Percentiles rank a stretch among this genome's conserved stretches.
Conservation (phyloP, 2,888 invertebrate genomes). For the Aplocera efformata region DNA sequence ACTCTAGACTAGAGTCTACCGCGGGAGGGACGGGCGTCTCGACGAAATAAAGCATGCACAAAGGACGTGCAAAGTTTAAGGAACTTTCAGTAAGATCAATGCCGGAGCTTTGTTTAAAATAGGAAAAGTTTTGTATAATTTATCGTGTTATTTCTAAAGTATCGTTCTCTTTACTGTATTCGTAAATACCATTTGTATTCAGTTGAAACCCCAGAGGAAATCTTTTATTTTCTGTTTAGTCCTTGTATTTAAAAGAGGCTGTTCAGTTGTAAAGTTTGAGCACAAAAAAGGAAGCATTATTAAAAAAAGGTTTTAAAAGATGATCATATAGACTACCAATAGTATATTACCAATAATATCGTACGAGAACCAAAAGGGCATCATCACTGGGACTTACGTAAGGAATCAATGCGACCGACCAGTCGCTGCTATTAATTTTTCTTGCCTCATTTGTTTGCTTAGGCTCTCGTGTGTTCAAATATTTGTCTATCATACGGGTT, state of each 20-base stretch:
- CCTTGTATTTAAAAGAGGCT: too few relatives aligned
- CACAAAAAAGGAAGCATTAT: too few relatives aligned
- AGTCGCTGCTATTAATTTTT: background rate
- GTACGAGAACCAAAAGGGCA: background rate
- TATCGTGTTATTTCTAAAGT: constrained; percentile 5
- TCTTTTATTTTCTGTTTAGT: too few relatives aligned
- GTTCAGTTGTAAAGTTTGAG: too few relatives aligned
- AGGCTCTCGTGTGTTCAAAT: constrained; percentile 22
- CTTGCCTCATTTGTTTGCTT: constrained; percentile 20
- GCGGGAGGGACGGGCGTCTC: constrained; percentile 6
- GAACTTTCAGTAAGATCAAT: constrained; percentile 27
- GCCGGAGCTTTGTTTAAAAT: constrained; percentile 18
- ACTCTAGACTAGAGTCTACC: constrained; percentile 1
- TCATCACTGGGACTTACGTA: too few relatives aligned
- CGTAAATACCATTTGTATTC: background rate
- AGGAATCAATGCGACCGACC: background rate
- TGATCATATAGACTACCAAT: too few relatives aligned
- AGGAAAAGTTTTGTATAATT: constrained; percentile 15
- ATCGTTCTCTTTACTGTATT: background rate
- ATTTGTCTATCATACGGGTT: constrained; percentile 14
- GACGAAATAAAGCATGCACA: constrained; percentile 21
- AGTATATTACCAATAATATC: too few relatives aligned
- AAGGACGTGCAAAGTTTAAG: constrained; percentile 24
- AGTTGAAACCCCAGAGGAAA: too few relatives aligned
- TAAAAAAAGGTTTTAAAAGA: too few relatives aligned